Percentiles rank a stretch among this genome's conserved stretches.
These are phyloP conservation scores for Harmothoe impar DNA, from an alignment of 2,888 invertebrate genomes.

Conservation along the genomic window DNA sequence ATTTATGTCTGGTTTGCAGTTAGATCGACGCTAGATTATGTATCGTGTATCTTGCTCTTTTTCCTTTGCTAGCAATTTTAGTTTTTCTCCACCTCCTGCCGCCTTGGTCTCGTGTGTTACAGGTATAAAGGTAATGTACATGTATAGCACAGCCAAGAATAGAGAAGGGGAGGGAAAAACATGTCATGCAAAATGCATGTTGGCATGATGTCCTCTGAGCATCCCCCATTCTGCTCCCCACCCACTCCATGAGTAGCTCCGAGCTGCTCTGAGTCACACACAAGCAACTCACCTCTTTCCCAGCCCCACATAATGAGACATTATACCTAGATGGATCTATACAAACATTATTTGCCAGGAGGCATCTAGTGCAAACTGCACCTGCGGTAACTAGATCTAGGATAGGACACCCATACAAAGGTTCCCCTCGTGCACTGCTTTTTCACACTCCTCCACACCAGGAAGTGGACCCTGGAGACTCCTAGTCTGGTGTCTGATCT, in stretches of 20 bases:
- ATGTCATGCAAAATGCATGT: not conserved
- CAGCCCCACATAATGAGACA: not conserved
- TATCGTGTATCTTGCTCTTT: too few relatives aligned
- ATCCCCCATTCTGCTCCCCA: not conserved
- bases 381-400: not conserved
- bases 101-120: too few relatives aligned
- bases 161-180: too few relatives aligned
- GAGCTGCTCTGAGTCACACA: slow-evolving; percentile 23
- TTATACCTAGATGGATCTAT: not conserved
- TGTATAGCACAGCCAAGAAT: too few relatives aligned
- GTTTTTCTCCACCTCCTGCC: too few relatives aligned
- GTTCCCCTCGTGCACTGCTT: not conserved
- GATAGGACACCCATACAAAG: not conserved
- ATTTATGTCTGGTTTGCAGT: too few relatives aligned
- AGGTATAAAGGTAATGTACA: too few relatives aligned
- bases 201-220: not conserved
- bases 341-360: not conserved
- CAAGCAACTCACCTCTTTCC: not conserved
- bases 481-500: slow-evolving; percentile 1
- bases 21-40: too few relatives aligned
- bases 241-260: not conserved
- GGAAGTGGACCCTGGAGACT: not conserved
- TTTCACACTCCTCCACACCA: not conserved
- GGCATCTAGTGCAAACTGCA: not conserved
- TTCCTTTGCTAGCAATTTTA: too few relatives aligned